These are phyloP conservation scores for Tetramorium parvispinum DNA, from an alignment of 1,140 invertebrate species.

Conservation along the genomic window DNA sequence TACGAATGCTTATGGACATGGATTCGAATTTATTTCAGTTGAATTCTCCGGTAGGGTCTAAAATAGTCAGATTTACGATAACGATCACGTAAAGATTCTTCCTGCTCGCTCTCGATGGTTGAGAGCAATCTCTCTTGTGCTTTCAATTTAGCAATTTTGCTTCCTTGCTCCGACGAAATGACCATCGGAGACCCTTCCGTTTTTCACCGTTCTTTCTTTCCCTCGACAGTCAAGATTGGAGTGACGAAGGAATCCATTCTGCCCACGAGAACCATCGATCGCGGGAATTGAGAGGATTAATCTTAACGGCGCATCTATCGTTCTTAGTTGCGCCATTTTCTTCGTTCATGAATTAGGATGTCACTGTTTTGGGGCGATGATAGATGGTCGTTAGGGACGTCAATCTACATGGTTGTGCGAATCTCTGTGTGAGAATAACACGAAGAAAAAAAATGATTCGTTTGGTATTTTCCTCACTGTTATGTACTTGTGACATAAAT, in stretches of 20 bases:
- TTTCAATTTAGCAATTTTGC: conserved; percentile 66
- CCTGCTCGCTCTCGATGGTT: neutral
- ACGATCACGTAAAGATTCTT: conserved; percentile 45
- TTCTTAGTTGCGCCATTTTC: conserved; percentile 37
- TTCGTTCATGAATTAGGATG: conserved; percentile 34
- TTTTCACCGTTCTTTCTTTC: conserved; percentile 57
- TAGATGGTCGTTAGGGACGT: conserved; percentile 59
- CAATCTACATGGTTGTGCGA: conserved; percentile 12
- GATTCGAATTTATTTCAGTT: conserved; percentile 27
- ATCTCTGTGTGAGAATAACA: neutral
- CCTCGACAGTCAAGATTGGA: conserved; percentile 64
- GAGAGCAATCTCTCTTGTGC: conserved; percentile 57
- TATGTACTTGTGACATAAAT: neutral
- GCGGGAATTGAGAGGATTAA: conserved; percentile 74
- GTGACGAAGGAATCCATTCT: conserved; percentile 65
- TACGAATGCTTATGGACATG: neutral
- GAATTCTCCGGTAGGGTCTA: neutral
- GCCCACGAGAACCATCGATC: conserved; percentile 56
- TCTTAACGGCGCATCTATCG: conserved; percentile 72
- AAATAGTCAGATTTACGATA: conserved; percentile 46
- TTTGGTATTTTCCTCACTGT: neutral
- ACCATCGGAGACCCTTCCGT: conserved; percentile 56
- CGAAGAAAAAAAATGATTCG: neutral
- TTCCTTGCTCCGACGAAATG: conserved; percentile 55
- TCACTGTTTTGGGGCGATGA: conserved; percentile 55